Conservation (phyloP, 2,797 vertebrate genomes). For the Microchirus variegatus region DNA sequence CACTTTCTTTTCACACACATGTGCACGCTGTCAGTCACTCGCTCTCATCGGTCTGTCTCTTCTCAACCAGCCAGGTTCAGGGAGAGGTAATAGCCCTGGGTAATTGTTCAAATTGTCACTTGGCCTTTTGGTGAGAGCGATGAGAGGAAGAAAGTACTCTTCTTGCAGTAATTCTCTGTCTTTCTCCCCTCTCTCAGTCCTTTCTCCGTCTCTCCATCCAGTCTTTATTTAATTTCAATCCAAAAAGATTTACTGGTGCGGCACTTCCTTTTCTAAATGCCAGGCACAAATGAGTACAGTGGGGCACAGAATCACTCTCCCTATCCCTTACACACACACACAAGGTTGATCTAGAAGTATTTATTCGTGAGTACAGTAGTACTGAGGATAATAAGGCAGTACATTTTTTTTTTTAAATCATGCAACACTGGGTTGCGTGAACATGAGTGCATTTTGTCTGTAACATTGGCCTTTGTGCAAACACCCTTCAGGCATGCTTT, state of each 20-base stretch:
- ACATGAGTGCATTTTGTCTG: too few species aligned
- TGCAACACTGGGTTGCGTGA: conserved; percentile 22
- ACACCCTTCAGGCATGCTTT: background rate
- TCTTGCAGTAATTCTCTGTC: conserved; percentile 65
- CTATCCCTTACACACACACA: conserved; percentile 2
- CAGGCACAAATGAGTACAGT: conserved; percentile 37
- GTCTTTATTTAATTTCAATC: conserved; percentile 61
- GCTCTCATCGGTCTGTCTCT: conserved; percentile 50
- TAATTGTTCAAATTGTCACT: conserved; percentile 85
- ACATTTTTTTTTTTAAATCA: conserved; percentile 54
- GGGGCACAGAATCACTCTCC: conserved; percentile 7
- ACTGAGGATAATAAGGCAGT: conserved; percentile 83
- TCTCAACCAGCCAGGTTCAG: conserved; percentile 60
- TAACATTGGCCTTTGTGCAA: background rate
- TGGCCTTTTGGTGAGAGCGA: conserved; percentile 79
- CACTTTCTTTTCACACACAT: background rate
- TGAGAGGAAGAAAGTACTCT: conserved; percentile 66
- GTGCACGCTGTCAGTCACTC: conserved; percentile 11
- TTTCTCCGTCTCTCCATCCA: conserved; percentile 33
- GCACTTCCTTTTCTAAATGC: conserved; percentile 44
- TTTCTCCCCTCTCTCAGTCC: conserved; percentile 42
- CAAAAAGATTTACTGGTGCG: conserved; percentile 51
- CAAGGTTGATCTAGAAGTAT: conserved; percentile 81
- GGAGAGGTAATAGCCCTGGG: conserved; percentile 77
- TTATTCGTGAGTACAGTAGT: conserved; percentile 62